Base-by-base conservation (phyloP, 2,797 vertebrate species). In the Borostomias antarcticus region DNA sequence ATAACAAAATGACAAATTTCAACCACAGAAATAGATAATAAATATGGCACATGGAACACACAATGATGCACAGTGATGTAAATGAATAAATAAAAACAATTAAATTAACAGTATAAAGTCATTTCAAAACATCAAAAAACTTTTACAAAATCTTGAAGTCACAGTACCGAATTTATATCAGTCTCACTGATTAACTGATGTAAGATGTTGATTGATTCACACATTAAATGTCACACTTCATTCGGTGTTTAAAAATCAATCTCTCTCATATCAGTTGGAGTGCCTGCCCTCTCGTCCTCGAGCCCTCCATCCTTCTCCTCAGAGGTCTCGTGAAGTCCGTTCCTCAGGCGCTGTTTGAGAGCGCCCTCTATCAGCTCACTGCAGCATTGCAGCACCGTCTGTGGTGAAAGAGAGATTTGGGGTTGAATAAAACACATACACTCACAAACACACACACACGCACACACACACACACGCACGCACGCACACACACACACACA, bases 191-290 rank as follows among this genome's bases (percentile, higher is more conserved):
- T 90, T 59, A 69, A 53, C 66, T 66, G 21, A 52, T 58, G 69
- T 57, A 74, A 69, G 65, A 8, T 11, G 23, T 77, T 65, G 73
- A 80, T 84, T 85, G 78, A 78, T 81, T 82, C 62, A 54, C 75
- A 81, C 40, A 80, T 79, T 68, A 61, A 59, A 68, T 68, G 45
- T 25, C 58, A 52, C 19, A 37, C 33, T 15, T 40, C 35, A 68
- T 50, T 69, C 40, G 30, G 45, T 64, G 64, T 68, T 88, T 76
- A 93, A 70, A 93, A 91, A 75, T 93, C 88, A 62, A 93, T 85
- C 56, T 92, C 91, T 76, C 89, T 88, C 82, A 94, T 91, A 78
- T 93, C 91, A 2, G 91, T 91, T 0, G 92, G 92, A 0, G 92
- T 93, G 64, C 90, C 86, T 0, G 90, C 74, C 60, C 92, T 83